Percentiles rank a stretch among this genome's conserved stretches.
These are phyloP conservation scores for Ursus arctos DNA, from an alignment of 2,113 vertebrate species.

Conservation along the genomic window DNA sequence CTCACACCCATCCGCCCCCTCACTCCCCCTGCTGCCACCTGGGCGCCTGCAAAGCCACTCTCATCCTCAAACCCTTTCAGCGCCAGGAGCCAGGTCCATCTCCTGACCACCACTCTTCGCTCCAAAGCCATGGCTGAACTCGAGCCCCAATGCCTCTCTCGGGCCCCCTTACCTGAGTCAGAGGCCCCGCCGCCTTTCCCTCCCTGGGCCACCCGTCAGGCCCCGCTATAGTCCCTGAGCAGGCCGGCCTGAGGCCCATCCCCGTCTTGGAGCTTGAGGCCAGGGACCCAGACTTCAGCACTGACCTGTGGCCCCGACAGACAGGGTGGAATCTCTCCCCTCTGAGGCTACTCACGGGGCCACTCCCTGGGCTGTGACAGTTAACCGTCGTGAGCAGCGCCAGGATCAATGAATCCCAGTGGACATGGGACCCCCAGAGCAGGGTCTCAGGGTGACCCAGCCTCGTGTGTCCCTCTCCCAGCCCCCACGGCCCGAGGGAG, in stretches of 20 bases:
- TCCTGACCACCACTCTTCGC: background rate
- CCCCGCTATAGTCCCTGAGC: background rate
- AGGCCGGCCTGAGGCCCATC: background rate
- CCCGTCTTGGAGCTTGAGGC: background rate
- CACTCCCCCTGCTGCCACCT: background rate
- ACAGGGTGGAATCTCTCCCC: background rate
- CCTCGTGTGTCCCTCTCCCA: background rate
- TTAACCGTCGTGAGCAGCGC: rapidly evolving
- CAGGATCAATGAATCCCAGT: background rate
- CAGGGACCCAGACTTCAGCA: background rate
- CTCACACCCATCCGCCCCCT: rapidly evolving
- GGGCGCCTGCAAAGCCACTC: rapidly evolving
- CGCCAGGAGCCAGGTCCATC: background rate
- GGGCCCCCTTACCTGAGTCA: background rate
- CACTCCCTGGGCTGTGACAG: background rate
- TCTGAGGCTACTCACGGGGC: background rate
- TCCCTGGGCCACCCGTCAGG: background rate
- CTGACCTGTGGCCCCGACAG: background rate
- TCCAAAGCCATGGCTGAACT: background rate
- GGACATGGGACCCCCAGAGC: background rate
- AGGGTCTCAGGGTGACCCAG: background rate
- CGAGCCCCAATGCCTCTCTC: rapidly evolving
- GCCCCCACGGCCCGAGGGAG: background rate
- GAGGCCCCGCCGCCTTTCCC: background rate
- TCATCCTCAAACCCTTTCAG: background rate